These are phyloP conservation scores for Gallinago solitaria DNA, from an alignment of 2,797 vertebrate species.

Conservation along the genomic window DNA sequence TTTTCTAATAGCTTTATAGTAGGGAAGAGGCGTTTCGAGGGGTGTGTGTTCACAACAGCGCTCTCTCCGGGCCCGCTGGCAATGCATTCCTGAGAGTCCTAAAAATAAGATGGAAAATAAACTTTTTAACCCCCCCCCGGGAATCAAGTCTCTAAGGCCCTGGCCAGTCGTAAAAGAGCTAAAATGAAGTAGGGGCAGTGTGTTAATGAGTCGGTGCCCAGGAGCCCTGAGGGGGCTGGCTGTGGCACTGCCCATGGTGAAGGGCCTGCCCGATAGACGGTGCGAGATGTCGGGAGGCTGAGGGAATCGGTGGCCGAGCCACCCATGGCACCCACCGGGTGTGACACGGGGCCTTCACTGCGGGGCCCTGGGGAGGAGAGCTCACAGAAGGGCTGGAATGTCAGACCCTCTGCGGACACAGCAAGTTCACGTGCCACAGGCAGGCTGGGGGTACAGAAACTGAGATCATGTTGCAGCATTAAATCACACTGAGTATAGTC, in stretches of 20 bases:
- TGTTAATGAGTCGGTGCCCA: too few species aligned
- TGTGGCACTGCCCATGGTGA: neutral
- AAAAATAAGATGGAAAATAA: neutral
- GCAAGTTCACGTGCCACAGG: rapidly evolving
- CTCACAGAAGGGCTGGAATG: rapidly evolving
- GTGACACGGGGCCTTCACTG: rapidly evolving
- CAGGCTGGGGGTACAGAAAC: neutral
- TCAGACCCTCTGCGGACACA: rapidly evolving
- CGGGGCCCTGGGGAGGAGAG: neutral
- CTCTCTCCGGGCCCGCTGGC: rapidly evolving
- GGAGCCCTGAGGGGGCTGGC: neutral
- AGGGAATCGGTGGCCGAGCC: neutral
- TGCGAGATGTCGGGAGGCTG: rapidly evolving
- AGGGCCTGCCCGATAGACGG: neutral
- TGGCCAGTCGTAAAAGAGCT: neutral
- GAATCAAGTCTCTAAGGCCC: neutral
- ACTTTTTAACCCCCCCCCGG: rapidly evolving
- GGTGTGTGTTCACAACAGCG: rapidly evolving
- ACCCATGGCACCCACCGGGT: rapidly evolving
- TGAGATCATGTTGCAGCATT: neutral
- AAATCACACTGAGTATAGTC: neutral
- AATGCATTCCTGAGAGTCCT: rapidly evolving
- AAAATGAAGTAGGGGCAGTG: too few species aligned
- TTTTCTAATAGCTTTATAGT: rapidly evolving
- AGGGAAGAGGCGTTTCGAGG: too few species aligned